These are phyloP conservation scores for Donacobius atricapilla DNA, from an alignment of 2,113 vertebrate species.

Conservation along the genomic window DNA sequence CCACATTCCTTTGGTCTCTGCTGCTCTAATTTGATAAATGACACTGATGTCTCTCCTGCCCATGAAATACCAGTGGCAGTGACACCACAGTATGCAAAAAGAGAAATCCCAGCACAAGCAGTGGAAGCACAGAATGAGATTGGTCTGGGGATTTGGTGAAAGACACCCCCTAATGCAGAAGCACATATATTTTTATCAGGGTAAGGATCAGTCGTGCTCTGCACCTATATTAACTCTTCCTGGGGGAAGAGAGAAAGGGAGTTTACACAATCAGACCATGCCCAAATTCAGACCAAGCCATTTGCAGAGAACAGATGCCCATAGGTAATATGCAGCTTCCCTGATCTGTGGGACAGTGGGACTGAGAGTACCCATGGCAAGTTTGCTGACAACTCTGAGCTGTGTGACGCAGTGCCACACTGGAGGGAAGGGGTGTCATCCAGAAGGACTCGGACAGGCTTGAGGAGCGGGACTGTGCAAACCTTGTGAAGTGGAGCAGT, in stretches of 20 bases:
- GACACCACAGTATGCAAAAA: not conserved
- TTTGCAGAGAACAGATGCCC: not conserved
- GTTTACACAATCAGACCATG: rapidly evolving
- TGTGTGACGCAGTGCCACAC: rapidly evolving
- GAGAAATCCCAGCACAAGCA: not conserved
- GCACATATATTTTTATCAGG: not conserved
- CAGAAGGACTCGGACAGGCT: not conserved
- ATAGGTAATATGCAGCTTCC: rapidly evolving
- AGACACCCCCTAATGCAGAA: not conserved
- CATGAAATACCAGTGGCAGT: not conserved
- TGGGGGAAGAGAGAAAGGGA: not conserved
- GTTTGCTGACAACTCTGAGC: rapidly evolving
- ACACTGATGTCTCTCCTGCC: not conserved
- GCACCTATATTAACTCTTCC: not conserved
- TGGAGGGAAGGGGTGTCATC: not conserved
- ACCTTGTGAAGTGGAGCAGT: not conserved
- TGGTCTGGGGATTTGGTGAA: not conserved
- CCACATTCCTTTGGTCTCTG: not conserved
- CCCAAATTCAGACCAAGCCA: not conserved
- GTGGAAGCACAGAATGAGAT: not conserved
- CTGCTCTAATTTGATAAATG: not conserved
- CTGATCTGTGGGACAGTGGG: not conserved
- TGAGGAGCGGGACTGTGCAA: not conserved
- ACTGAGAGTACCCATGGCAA: not conserved
- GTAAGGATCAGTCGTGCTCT: not conserved